These are phyloP conservation scores for Craseonycteris thonglongyai DNA, from an alignment of 2,113 vertebrate genomes.

Conservation along the genomic window DNA sequence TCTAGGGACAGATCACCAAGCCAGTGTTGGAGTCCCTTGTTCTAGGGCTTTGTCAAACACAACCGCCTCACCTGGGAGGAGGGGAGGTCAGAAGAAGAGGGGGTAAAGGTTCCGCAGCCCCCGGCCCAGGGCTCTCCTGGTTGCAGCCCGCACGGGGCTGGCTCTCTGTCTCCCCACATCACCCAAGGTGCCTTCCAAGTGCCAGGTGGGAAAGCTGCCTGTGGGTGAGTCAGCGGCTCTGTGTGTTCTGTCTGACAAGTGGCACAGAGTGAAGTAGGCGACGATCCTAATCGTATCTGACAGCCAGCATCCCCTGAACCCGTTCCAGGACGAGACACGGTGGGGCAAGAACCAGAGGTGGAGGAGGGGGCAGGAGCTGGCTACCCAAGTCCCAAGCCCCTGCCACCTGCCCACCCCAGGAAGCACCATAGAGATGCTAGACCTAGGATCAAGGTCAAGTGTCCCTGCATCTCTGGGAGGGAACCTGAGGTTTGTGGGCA, in stretches of 20 bases:
- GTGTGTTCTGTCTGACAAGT: neutral
- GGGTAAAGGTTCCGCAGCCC: neutral
- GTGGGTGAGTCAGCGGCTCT: neutral
- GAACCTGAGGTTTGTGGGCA: neutral
- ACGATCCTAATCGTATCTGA: neutral
- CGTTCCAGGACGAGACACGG: accelerated
- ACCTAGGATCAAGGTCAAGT: neutral
- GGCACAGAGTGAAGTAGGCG: neutral
- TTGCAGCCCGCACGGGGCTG: neutral
- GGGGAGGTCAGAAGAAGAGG: neutral
- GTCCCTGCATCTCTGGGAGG: neutral
- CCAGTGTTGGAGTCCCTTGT: neutral
- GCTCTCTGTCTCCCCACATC: neutral
- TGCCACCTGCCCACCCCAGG: neutral
- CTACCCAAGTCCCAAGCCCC: neutral
- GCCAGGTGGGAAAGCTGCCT: neutral
- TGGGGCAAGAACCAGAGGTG: neutral
- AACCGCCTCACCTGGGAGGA: neutral
- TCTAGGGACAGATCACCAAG: neutral
- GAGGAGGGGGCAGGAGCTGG: neutral
- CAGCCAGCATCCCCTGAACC: neutral
- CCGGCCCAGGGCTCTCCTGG: neutral
- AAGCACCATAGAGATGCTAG: neutral
- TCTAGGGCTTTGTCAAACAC: neutral
- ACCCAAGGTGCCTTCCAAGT: neutral